These are phyloP conservation scores for Climacteris rufus DNA, from an alignment of 2,113 vertebrate species.

Conservation along the genomic window DNA sequence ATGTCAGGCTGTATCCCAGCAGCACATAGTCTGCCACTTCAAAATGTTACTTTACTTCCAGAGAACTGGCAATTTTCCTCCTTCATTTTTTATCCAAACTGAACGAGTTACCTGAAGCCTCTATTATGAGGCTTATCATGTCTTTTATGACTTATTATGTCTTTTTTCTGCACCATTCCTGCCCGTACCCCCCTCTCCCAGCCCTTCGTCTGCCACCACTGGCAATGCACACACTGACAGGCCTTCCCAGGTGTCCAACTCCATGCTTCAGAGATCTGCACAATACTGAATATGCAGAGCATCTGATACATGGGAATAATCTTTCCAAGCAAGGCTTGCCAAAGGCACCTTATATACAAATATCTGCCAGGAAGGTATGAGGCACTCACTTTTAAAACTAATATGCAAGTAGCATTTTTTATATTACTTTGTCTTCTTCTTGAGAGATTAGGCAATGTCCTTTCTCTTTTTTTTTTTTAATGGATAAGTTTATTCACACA, in stretches of 20 bases:
- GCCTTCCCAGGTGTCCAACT: background rate
- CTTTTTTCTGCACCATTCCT: background rate
- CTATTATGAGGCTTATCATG: background rate
- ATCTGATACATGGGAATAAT: background rate
- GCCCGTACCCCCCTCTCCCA: background rate
- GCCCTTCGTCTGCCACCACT: background rate
- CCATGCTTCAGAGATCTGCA: background rate
- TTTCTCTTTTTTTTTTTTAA: background rate
- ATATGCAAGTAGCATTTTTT: background rate
- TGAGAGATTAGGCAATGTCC: background rate
- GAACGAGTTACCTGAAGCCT: conserved; percentile 40
- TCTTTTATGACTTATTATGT: background rate
- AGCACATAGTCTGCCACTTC: conserved; percentile 61
- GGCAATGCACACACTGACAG: background rate
- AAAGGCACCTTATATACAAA: background rate
- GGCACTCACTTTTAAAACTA: background rate
- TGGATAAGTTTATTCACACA: background rate
- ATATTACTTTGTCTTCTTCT: background rate
- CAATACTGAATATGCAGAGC: background rate
- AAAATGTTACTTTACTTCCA: conserved; percentile 59
- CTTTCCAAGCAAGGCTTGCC: background rate
- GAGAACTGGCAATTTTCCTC: conserved; percentile 50
- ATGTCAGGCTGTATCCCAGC: conserved; percentile 28
- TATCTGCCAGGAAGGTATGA: background rate
- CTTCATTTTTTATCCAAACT: conserved; percentile 48